Percentiles rank a stretch among this genome's conserved stretches.
Evolutionary conservation across 2,888 invertebrate species (phyloP).

Genomic region (Nycteola revayana): DNA sequence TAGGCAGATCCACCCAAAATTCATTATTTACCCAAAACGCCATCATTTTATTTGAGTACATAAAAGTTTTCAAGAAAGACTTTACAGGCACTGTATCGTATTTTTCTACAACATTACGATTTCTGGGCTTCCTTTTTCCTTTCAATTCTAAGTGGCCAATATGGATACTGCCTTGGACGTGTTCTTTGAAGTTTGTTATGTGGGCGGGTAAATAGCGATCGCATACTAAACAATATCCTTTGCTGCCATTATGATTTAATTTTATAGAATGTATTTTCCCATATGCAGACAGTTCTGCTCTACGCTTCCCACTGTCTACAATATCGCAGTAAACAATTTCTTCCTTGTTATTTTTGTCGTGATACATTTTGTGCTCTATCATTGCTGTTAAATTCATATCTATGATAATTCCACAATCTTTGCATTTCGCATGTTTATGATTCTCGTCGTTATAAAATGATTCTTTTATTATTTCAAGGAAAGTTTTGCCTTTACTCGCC

Average conservation of each 20-base stretch:
- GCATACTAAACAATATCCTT: slow-evolving; percentile 53
- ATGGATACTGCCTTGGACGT: slow-evolving; percentile 46
- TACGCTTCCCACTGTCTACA: slow-evolving; percentile 45
- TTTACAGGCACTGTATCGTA: slow-evolving; percentile 1
- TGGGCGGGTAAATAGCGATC: slow-evolving; percentile 41
- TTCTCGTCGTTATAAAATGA: slow-evolving; percentile 37
- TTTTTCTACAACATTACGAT: slow-evolving; percentile 7
- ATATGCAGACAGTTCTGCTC: slow-evolving; percentile 44
- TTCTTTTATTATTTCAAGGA: too few relatives aligned
- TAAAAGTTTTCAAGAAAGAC: slow-evolving; percentile 8
- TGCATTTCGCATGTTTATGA: slow-evolving; percentile 39
- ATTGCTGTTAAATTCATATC: slow-evolving; percentile 26
- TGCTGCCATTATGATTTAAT: slow-evolving; percentile 48
- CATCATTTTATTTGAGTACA: slow-evolving; percentile 15
- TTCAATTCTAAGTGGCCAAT: slow-evolving; percentile 44
- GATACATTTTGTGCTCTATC: slow-evolving; percentile 29
- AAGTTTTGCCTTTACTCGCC: too few relatives aligned
- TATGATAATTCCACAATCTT: slow-evolving; percentile 37
- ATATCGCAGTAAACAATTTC: slow-evolving; percentile 8
- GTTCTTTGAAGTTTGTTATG: slow-evolving; percentile 41
- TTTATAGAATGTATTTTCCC: slow-evolving; percentile 49
- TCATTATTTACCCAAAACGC: slow-evolving; percentile 37
- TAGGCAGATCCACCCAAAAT: slow-evolving; percentile 26
- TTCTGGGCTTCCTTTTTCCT: slow-evolving; percentile 29
- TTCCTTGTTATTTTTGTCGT: slow-evolving; percentile 10